Evolutionary conservation across 2,113 vertebrate genomes (phyloP).

Genomic region (human (Homo sapiens)): GRCh38 chrX:28444501-28445000

Average conservation of each 20-base stretch:
- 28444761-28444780: neutral
- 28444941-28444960: neutral
- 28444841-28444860: neutral
- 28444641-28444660: neutral
- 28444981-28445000: neutral
- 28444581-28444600: neutral
- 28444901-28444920: neutral
- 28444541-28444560: neutral
- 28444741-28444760: neutral
- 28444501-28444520: neutral
- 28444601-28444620: neutral
- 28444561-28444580: neutral
- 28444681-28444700: neutral
- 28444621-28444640: neutral
- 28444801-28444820: neutral
- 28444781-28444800: neutral
- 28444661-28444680: neutral
- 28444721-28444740: neutral
- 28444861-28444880: neutral
- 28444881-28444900: neutral
- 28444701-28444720: neutral
- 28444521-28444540: neutral
- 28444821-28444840: neutral
- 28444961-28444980: neutral
- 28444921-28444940: neutral